Conservation (phyloP, 2,888 invertebrate species). For the Agrotis exclamationis region DNA sequence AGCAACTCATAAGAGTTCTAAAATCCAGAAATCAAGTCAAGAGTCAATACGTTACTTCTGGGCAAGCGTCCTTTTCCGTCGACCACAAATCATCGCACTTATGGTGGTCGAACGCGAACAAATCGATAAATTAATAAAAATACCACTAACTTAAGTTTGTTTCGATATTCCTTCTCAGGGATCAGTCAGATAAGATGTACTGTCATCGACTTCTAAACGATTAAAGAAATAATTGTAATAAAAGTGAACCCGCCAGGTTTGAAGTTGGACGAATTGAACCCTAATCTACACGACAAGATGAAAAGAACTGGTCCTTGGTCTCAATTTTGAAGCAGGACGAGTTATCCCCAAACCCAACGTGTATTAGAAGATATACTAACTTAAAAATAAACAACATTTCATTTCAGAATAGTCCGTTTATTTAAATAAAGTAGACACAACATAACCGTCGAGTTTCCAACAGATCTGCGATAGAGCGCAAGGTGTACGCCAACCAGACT, state of each 20-base stretch:
- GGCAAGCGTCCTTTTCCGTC: no score
- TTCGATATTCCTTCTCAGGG: no score
- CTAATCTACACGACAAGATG: no score
- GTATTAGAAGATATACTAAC: background rate
- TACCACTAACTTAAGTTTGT: background rate
- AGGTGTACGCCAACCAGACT: constrained; percentile 47
- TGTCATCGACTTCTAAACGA: background rate
- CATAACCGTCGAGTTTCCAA: constrained; percentile 18
- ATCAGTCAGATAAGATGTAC: no score
- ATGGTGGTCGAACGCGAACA: no score
- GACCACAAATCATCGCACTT: no score
- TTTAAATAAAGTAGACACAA: constrained; percentile 1
- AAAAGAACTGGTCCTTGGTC: no score
- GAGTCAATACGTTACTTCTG: no score
- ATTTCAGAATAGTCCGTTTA: background rate
- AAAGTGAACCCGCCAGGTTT: no score
- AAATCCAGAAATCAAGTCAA: background rate
- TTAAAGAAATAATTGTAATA: background rate
- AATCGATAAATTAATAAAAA: no score
- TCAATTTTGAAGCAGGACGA: no score
- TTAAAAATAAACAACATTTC: background rate
- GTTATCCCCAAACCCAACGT: background rate
- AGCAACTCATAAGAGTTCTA: background rate
- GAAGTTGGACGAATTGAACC: no score
- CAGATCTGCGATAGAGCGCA: constrained; percentile 47